Evolutionary conservation across 2,888 invertebrate genomes (phyloP), one percentile per base, ranked within the genome.

Genomic region (Orthosia gothica): DNA sequence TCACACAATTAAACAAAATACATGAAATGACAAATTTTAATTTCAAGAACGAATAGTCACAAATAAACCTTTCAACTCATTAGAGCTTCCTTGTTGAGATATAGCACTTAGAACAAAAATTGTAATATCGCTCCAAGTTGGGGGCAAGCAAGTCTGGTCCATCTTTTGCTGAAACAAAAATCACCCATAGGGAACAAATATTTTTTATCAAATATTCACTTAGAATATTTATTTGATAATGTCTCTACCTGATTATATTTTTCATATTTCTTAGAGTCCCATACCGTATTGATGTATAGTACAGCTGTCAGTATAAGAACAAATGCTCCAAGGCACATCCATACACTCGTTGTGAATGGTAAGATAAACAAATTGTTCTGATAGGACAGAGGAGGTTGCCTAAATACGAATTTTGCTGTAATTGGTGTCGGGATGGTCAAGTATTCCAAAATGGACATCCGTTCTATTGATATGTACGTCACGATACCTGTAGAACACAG

Each of bases 331-430:
- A 95, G 93, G 54, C 97, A 95, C 57, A 96, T 90, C 98, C 98
- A 98, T 1, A 98, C 98, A 0, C 92, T 89, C 3, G 91, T 92
- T 52, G 96, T 95, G 87, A 98, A 98, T 0, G 98, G 97, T 54
- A 98, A 90, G 1, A 97, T 92, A 87, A 97, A 98, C 74, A 98
- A 95, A 89, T 98, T 98, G 79, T 97, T 96, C 12, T 97, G 97
- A 74, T 97, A 97, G 0, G 98, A 97, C 11, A 98, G 92, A 4
- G 97, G 97, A 1, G 98, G 98, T 74, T 97, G 97, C 11, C 97
- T 96, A 89, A 98, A 98, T 63, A 98, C 94, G 84, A 98, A 97
- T 74, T 92, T 95, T 0, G 96, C 87, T 5, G 88, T 89, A 0
- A 94, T 89, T 15, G 92, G 91, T 1, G 93, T 91, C 0, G 97